Base-by-base conservation (phyloP, 2,888 invertebrate species). In the Teleogryllus oceanicus region DNA sequence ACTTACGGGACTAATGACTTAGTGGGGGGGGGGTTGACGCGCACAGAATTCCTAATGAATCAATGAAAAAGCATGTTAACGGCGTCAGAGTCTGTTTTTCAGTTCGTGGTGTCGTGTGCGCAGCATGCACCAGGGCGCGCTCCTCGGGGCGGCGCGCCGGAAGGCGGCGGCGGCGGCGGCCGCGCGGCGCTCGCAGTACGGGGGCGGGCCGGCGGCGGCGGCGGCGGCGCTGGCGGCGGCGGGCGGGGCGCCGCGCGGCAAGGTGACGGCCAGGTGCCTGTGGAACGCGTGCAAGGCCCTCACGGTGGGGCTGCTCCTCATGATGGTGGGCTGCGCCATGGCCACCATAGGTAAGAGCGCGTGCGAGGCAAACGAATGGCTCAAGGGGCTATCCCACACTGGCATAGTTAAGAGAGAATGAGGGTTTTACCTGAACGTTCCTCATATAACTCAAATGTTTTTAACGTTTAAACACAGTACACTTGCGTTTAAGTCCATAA, bases 211-310 rank as follows among this genome's bases (percentile, higher is more conserved):
- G 84, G 84, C 86, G 87, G 87, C 87, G 86, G 86, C 85, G 85
- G 85, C 86, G 84, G 85, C 84, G 84, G 84, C 91, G 92, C 82
- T 94, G 95, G 81, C 95, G 96, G 88, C 94, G 96, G 90, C 94
- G 95, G 84, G 93, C 95, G 77, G 91, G 93, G 85, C 96, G 96
- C 86, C 89, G 97, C 91, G 92, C 82, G 94, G 95, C 81, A 96
- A 96, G 88, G 95, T 96, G 90, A 94, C 95, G 84, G 93, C 95
- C 77, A 91, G 93, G 85, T 97, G 96, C 86, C 89, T 97, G 83
- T 97, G 97, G 96, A 95, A 96, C 86, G 97, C 97, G 50, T 97
- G 97, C 87, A 94, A 96, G 84, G 97, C 97, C 49, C 91, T 97
- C 21, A 94, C 95, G 82, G 90, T 97, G 81, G 97, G 97, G 50